Conservation (phyloP, 53 echinoderm and acorn worm genomes). For the Actinopyga echinites region DNA sequence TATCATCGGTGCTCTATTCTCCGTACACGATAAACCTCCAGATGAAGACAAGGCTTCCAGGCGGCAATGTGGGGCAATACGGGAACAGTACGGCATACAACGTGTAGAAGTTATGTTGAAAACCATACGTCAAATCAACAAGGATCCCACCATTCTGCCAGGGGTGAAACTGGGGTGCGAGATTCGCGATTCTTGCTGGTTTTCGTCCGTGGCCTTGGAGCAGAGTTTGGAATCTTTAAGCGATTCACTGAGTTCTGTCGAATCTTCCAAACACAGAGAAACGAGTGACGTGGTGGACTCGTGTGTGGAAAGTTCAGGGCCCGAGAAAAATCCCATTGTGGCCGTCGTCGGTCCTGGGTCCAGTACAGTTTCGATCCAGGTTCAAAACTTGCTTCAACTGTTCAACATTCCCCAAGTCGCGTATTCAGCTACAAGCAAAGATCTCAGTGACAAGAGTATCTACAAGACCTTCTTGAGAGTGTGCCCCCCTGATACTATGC, state of each 20-base stretch:
- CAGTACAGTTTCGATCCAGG: constrained; percentile 89
- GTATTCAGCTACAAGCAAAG: constrained; percentile 95
- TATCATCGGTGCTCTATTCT: constrained; percentile 91
- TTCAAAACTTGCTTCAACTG: constrained; percentile 91
- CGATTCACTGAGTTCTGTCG: constrained; percentile 49
- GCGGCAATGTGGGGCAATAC: constrained; percentile 79
- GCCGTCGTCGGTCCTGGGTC: constrained; percentile 97
- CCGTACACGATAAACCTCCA: constrained; percentile 75
- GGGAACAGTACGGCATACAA: constrained; percentile 95
- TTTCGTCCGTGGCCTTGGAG: constrained; percentile 90
- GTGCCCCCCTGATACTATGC: constrained; percentile 88
- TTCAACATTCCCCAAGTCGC: constrained; percentile 95
- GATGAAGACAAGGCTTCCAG: constrained; percentile 65
- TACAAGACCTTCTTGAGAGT: constrained; percentile 90
- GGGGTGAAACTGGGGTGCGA: constrained; percentile 81
- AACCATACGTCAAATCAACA: constrained; percentile 80
- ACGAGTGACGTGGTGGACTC: neutral
- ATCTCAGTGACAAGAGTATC: constrained; percentile 86
- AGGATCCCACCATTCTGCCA: constrained; percentile 63
- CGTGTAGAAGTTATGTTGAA: constrained; percentile 93
- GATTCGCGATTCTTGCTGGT: constrained; percentile 98
- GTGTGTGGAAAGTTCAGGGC: neutral
- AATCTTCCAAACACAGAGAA: neutral
- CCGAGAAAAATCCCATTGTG: constrained; percentile 68
- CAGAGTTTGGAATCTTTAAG: constrained; percentile 91